Conservation (phyloP, 1,140 invertebrate species). For the Cyclina sinensis region DNA sequence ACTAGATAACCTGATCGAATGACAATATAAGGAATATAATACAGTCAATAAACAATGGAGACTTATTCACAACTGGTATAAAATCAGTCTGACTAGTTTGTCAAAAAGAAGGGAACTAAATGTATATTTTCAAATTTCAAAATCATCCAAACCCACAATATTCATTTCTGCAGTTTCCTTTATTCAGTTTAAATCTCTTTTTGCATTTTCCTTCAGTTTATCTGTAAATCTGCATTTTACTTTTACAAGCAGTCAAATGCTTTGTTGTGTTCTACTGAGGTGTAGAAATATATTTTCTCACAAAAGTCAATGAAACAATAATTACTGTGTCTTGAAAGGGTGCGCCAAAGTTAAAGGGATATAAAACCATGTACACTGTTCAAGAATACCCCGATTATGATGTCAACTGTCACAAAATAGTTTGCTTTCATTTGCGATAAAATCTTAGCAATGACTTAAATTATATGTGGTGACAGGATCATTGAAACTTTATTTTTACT, state of each 20-base stretch:
- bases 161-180: not conserved
- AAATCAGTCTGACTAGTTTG: no score
- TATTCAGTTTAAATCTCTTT: no score
- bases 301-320: not conserved
- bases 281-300: not conserved
- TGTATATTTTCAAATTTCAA: no score
- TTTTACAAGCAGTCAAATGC: not conserved
- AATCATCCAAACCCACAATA: no score
- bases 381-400: constrained; percentile 4
- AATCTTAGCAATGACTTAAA: constrained; percentile 50
- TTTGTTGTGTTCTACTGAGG: not conserved
- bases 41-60: no score
- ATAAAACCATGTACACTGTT: not conserved
- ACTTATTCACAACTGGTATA: no score
- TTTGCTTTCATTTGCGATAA: constrained; percentile 22
- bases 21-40: no score
- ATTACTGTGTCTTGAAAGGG: not conserved
- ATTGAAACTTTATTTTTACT: constrained; percentile 37
- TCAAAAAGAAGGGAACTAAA: no score
- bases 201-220: no score
- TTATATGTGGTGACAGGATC: constrained; percentile 33
- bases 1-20: no score
- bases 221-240: not conserved
- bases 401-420: constrained; percentile 13
- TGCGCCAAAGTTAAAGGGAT: not conserved